Evolutionary conservation across 2,113 vertebrate genomes (phyloP).

Genomic region (Rhea americana): DNA sequence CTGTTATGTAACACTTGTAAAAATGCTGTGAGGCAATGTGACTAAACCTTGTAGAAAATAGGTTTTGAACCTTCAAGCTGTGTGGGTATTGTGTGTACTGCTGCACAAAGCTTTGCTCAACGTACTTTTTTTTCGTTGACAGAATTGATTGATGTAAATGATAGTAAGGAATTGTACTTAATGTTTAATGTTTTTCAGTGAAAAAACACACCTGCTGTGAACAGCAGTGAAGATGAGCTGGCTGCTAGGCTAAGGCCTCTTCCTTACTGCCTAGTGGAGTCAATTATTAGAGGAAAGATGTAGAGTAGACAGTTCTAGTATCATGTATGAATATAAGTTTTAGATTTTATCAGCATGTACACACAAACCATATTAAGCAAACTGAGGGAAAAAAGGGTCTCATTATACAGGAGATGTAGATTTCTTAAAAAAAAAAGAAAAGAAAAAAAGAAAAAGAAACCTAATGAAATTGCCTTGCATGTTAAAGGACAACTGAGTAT

Average conservation of each 20-base stretch:
- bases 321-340: neutral
- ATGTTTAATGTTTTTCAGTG: neutral
- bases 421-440: neutral
- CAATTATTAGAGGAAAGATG: neutral
- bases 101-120: neutral
- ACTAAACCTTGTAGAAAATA: neutral
- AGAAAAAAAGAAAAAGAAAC: no score
- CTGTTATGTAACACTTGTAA: neutral
- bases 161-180: neutral
- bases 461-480: conserved; percentile 65
- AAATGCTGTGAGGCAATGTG: neutral
- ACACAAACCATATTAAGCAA: neutral
- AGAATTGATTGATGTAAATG: neutral
- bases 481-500: conserved; percentile 65
- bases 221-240: neutral
- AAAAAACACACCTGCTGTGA: neutral
- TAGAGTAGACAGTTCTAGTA: neutral
- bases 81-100: neutral
- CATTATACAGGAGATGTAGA: neutral
- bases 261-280: rapidly evolving
- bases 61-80: neutral
- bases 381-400: neutral
- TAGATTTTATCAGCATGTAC: neutral
- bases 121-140: neutral
- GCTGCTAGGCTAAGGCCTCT: neutral